phyloP scores from a whole-genome alignment of 2,113 vertebrate species.

The Chascanopsetta lugubris region DNA sequence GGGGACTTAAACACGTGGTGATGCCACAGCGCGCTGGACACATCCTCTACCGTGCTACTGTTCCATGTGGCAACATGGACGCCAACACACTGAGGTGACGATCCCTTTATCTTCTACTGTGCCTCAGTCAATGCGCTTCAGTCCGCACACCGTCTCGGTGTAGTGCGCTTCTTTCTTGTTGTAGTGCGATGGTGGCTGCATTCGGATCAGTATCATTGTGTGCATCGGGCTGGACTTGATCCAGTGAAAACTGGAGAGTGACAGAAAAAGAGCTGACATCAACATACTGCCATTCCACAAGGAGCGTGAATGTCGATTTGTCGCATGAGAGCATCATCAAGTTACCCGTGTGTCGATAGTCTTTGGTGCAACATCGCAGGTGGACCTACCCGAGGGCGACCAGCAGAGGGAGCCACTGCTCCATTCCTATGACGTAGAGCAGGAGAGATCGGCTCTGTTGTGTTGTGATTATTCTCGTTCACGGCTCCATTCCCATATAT shows the following conservation, averaged over 20 bases:
- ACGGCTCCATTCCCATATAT: too few species aligned
- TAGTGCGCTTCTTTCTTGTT: background rate
- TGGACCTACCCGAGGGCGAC: background rate
- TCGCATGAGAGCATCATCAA: background rate
- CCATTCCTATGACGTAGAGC: background rate
- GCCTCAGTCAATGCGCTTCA: background rate
- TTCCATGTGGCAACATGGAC: conserved; percentile 7
- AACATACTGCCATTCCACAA: background rate
- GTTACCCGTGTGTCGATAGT: background rate
- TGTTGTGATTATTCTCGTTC: too few species aligned
- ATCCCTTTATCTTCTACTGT: background rate
- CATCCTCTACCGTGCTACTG: background rate
- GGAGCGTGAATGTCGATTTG: background rate
- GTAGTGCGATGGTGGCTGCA: background rate
- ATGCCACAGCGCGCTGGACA: conserved; percentile 36
- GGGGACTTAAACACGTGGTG: background rate
- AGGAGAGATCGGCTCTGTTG: too few species aligned
- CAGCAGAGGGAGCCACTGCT: conserved; percentile 19
- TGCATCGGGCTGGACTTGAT: background rate
- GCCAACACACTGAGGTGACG: conserved; percentile 4
- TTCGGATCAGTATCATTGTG: background rate
- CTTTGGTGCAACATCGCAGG: conserved; percentile 17
- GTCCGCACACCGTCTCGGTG: background rate
- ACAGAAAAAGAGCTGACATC: background rate
- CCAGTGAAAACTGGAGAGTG: background rate